These are phyloP conservation scores for Ondatra zibethicus DNA, from an alignment of 2,113 vertebrate species.

Conservation along the genomic window DNA sequence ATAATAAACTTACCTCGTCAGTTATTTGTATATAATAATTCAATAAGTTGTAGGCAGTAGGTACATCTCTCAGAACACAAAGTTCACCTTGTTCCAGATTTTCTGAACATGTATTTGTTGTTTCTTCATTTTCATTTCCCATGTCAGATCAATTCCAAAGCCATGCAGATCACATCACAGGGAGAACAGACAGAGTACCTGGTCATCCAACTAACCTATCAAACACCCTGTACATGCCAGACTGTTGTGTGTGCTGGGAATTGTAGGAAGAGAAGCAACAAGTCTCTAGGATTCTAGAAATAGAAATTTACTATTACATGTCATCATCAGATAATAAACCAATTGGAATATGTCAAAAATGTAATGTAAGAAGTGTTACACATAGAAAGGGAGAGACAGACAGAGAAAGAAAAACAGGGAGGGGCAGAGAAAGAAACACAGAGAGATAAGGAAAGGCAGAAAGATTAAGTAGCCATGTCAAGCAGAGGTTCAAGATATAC, in stretches of 20 bases:
- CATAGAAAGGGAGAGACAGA: background rate
- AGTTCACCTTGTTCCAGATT: background rate
- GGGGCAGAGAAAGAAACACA: background rate
- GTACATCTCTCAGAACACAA: background rate
- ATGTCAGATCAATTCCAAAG: background rate
- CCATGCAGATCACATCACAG: background rate
- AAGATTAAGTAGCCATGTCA: background rate
- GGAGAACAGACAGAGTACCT: background rate
- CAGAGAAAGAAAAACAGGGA: background rate
- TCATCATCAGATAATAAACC: background rate
- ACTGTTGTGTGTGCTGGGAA: background rate
- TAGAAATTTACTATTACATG: background rate
- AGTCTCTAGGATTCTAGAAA: background rate
- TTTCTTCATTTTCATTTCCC: background rate
- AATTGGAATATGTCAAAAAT: background rate
- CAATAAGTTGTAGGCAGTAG: background rate
- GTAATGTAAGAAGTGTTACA: background rate
- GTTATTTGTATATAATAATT: background rate
- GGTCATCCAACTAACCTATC: background rate
- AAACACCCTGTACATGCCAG: background rate
- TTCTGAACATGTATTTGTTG: background rate
- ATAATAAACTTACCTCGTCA: background rate
- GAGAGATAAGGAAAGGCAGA: background rate
- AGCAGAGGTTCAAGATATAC: background rate
- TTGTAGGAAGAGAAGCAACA: fast-evolving